Evolutionary conservation across 2,888 invertebrate species (phyloP).

Genomic region (Xanthia icteritia): DNA sequence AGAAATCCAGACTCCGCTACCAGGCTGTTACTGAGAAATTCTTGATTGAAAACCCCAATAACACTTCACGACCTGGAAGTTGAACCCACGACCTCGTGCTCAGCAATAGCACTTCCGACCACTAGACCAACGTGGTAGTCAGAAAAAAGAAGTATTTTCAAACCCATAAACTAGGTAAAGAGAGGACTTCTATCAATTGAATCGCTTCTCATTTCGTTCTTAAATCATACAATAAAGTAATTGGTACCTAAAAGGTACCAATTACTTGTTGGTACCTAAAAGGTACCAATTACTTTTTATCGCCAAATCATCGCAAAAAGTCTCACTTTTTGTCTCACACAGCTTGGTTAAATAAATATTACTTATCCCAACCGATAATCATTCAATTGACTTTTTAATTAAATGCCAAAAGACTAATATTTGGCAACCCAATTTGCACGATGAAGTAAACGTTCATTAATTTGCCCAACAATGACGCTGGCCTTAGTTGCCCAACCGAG

Average conservation of each 20-base stretch:
- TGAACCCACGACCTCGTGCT: not conserved
- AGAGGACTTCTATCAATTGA: not conserved
- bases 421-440: conserved; percentile 59
- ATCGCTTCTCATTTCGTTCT: not conserved
- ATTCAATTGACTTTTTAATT: conserved; percentile 43
- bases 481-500: conserved; percentile 50
- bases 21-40: no score
- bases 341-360: conserved; percentile 13
- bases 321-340: not conserved
- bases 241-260: no score
- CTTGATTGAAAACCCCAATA: no score
- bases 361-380: conserved; percentile 22
- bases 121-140: not conserved
- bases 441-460: conserved; percentile 60
- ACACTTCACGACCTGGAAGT: not conserved
- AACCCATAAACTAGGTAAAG: not conserved
- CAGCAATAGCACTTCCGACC: not conserved
- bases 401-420: conserved; percentile 45
- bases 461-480: conserved; percentile 57
- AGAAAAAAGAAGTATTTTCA: not conserved
- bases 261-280: no score
- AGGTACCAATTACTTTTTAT: conserved; percentile 19
- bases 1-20: no score
- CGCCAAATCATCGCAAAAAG: not conserved
- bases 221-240: not conserved